Conservation (phyloP, 2,888 invertebrate species). For the Nemoura dubitans region DNA sequence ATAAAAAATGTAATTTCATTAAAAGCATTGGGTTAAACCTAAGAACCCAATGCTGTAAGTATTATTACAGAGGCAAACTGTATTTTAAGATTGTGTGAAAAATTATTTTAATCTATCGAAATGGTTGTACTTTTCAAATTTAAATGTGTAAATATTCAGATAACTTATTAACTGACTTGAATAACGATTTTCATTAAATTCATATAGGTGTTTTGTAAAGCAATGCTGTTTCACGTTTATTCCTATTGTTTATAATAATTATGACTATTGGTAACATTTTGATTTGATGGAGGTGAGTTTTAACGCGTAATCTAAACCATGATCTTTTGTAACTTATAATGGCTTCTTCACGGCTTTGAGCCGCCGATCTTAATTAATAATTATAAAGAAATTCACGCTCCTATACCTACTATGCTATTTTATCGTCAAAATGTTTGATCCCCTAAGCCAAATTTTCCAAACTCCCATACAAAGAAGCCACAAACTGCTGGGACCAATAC, state of each 20-base stretch:
- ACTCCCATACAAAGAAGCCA: too few species aligned
- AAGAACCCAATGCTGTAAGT: too few species aligned
- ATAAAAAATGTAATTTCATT: not conserved
- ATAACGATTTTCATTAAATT: not conserved
- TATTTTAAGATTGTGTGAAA: not conserved
- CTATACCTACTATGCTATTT: not conserved
- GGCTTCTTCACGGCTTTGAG: not conserved
- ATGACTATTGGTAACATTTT: not conserved
- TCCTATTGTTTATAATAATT: not conserved
- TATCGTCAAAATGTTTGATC: not conserved
- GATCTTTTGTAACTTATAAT: constrained; percentile 12
- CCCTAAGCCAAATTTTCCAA: too few species aligned
- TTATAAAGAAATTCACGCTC: not conserved
- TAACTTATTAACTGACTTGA: not conserved
- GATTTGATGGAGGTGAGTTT: not conserved
- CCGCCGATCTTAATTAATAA: not conserved
- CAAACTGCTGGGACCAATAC: too few species aligned
- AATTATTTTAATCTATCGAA: not conserved
- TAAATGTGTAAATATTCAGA: not conserved
- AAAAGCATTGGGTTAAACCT: too few species aligned
- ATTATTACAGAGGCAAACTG: not conserved
- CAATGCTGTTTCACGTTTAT: not conserved
- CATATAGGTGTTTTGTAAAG: not conserved
- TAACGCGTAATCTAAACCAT: not conserved
- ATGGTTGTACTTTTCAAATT: not conserved